Evolutionary conservation across 2,888 invertebrate species (phyloP).

Genomic region (Scrobipalpa costella): DNA sequence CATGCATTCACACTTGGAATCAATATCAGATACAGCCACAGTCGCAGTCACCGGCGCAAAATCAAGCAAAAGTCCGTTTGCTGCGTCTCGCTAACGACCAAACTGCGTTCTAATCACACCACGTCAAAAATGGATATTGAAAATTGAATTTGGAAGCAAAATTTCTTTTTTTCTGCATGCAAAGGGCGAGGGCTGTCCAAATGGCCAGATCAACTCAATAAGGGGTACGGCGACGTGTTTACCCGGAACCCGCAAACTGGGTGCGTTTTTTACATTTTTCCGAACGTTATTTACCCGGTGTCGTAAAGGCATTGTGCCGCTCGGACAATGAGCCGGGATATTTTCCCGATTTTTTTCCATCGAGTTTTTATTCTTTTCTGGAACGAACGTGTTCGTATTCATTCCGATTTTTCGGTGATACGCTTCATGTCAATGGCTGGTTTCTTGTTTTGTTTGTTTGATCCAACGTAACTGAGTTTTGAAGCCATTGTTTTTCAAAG

Average conservation of each 20-base stretch:
- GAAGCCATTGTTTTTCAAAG: background rate
- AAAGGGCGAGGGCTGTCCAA: constrained; percentile 74
- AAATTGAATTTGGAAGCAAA: constrained; percentile 73
- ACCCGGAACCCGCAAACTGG: constrained; percentile 76
- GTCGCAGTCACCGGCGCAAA: constrained; percentile 42
- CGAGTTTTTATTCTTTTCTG: constrained; percentile 50
- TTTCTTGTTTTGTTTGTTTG: constrained; percentile 26
- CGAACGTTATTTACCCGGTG: constrained; percentile 77
- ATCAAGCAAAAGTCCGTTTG: constrained; percentile 47
- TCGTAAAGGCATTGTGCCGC: constrained; percentile 77
- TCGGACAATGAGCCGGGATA: constrained; percentile 69
- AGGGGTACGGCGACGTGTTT: constrained; percentile 76
- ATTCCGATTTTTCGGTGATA: constrained; percentile 59
- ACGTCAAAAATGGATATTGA: constrained; percentile 80
- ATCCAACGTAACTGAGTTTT: background rate
- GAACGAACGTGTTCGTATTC: constrained; percentile 46
- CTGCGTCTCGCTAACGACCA: constrained; percentile 65
- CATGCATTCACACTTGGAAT: constrained; percentile 48
- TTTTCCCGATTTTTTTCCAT: constrained; percentile 52
- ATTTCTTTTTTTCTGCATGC: constrained; percentile 61
- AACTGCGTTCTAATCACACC: constrained; percentile 79
- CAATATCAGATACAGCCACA: constrained; percentile 46
- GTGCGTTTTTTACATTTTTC: constrained; percentile 73
- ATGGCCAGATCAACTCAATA: constrained; percentile 80
- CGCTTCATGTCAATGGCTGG: constrained; percentile 40